Evolutionary conservation across 2,797 vertebrate genomes (phyloP).

Genomic region (Pipistrellus pygmaeus): DNA sequence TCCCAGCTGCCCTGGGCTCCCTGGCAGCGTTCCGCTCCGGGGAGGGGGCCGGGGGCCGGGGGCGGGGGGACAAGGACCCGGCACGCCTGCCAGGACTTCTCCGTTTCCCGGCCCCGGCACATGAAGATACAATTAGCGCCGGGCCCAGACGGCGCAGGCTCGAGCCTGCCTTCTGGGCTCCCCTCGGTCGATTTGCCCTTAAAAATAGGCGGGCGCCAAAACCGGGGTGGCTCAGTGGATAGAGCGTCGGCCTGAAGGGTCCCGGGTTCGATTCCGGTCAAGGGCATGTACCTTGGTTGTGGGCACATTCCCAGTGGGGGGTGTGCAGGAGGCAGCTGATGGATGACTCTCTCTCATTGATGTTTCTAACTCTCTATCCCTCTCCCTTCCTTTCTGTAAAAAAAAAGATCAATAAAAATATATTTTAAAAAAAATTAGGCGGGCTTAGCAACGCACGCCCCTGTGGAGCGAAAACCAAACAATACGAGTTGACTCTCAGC

Average conservation of each 20-base stretch:
- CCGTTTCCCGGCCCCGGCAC: slow-evolving; percentile 82
- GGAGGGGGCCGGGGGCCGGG: slow-evolving; percentile 83
- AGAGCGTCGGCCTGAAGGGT: no score
- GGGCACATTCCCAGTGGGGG: no score
- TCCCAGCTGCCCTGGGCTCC: slow-evolving; percentile 91
- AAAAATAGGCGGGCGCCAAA: slow-evolving; percentile 63
- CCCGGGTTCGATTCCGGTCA: no score
- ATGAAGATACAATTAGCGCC: slow-evolving; percentile 78
- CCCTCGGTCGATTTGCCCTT: slow-evolving; percentile 17
- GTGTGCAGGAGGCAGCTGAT: no score
- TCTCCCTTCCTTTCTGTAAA: no score
- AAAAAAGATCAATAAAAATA: no score
- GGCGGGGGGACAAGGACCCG: slow-evolving; percentile 81
- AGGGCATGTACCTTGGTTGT: no score
- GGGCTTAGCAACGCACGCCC: slow-evolving; percentile 58
- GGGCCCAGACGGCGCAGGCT: slow-evolving; percentile 62
- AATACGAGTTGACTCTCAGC: slow-evolving; percentile 76
- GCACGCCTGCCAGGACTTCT: slow-evolving; percentile 80
- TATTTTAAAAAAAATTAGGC: slow-evolving; percentile 57
- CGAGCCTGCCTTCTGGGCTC: slow-evolving; percentile 8
- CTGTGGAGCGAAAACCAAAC: slow-evolving; percentile 59
- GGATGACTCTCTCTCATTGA: no score
- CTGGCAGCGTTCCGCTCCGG: slow-evolving; percentile 90
- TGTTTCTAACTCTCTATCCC: no score
- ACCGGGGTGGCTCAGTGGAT: no score